Conservation (phyloP, 2,113 vertebrate genomes). For the Bos taurus region ARS-UCD2.0 NC_037338.1:45403501-45404000, state of each 20-base stretch:
- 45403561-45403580: not conserved
- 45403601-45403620: not conserved
- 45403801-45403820: constrained; percentile 39
- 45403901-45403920: constrained; percentile 27
- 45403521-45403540: not conserved
- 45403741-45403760: not conserved
- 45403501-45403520: not conserved
- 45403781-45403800: not conserved
- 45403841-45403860: constrained; percentile 55
- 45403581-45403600: not conserved
- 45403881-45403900: constrained; percentile 54
- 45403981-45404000: not conserved
- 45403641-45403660: not conserved
- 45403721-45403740: not conserved
- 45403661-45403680: not conserved
- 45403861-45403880: constrained; percentile 15
- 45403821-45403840: not conserved
- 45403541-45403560: not conserved
- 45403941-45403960: constrained; percentile 22
- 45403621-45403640: not conserved
- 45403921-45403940: constrained; percentile 17
- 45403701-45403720: not conserved
- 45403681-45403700: not conserved
- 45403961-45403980: constrained; percentile 45
- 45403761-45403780: not conserved